Conservation (phyloP, 1,140 invertebrate genomes). For the Drosophila carrolli region DNA sequence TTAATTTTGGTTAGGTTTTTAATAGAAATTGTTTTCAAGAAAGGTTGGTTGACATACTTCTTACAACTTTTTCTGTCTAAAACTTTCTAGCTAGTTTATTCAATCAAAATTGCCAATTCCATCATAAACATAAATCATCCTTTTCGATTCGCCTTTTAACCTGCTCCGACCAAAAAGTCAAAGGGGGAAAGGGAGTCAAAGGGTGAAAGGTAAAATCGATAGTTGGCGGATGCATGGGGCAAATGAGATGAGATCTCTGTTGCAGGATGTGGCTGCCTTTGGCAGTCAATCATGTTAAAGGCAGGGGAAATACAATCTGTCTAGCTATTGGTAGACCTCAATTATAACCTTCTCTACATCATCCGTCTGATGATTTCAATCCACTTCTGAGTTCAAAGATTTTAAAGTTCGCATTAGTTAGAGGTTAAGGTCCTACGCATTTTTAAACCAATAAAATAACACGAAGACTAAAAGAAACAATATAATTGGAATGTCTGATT, state of each 20-base stretch:
- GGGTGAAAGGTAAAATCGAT: slow-evolving; percentile 33
- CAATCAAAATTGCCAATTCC: slow-evolving; percentile 8
- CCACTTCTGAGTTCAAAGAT: slow-evolving; percentile 4
- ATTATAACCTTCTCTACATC: not conserved
- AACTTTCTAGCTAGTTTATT: not conserved
- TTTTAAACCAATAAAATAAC: not conserved
- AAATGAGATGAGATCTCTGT: slow-evolving; percentile 3
- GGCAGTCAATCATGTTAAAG: slow-evolving; percentile 54
- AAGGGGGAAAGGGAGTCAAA: not conserved
- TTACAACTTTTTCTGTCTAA: too few relatives aligned
- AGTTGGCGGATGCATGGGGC: slow-evolving; percentile 13
- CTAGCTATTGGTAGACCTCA: slow-evolving; percentile 6
- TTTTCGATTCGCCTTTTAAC: slow-evolving; percentile 2
- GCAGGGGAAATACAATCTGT: slow-evolving; percentile 37
- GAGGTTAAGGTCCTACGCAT: too few relatives aligned
- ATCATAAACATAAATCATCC: slow-evolving; percentile 18
- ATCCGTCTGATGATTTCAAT: slow-evolving; percentile 7
- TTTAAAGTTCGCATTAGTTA: not conserved
- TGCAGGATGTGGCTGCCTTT: slow-evolving; percentile 34
- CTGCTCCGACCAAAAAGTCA: not conserved
- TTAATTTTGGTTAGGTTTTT: not conserved
- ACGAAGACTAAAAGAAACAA: too few relatives aligned
- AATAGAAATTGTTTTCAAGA: not conserved
- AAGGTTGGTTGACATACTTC: not conserved
- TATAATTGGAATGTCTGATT: too few relatives aligned